These are phyloP conservation scores for Oryzias dopingdopingensis DNA, from an alignment of 2,797 vertebrate genomes.

Conservation along the genomic window DNA sequence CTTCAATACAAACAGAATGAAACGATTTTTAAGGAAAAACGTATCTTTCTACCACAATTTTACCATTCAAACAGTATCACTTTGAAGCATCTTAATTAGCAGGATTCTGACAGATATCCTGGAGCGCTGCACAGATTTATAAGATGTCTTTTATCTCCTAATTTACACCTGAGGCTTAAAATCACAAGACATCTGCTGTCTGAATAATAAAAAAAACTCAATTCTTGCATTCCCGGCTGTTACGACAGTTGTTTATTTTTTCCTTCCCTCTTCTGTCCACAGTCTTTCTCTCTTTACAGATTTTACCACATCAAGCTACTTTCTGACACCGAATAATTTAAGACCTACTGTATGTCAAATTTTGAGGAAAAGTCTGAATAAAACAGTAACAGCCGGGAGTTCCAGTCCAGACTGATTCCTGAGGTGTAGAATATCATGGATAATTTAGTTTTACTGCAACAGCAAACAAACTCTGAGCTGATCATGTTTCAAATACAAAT, in stretches of 20 bases:
- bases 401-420: constrained; percentile 3
- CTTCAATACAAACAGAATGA: constrained; percentile 67
- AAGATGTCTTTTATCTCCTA: constrained; percentile 1
- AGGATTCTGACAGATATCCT: too few species aligned
- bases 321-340: constrained; percentile 14
- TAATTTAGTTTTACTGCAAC: constrained; percentile 41
- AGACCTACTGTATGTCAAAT: constrained; percentile 6
- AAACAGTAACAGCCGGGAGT: constrained; percentile 5
- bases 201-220: neutral
- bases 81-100: too few species aligned
- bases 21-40: neutral
- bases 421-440: constrained; percentile 17
- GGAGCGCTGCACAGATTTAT: neutral
- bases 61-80: too few species aligned
- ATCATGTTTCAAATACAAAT: constrained; percentile 21
- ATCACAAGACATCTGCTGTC: constrained; percentile 16
- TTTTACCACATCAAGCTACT: constrained; percentile 13
- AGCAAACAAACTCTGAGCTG: constrained; percentile 27
- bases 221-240: too few species aligned
- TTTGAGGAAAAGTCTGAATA: constrained; percentile 10
- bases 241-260: too few species aligned
- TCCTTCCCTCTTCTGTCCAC: too few species aligned
- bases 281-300: neutral
- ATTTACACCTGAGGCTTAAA: constrained; percentile 10
- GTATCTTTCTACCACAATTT: neutral